Evolutionary conservation across 1,140 invertebrate genomes (phyloP), one percentile per base, ranked within the genome.

Genomic region (Caligus rogercresseyi): DNA sequence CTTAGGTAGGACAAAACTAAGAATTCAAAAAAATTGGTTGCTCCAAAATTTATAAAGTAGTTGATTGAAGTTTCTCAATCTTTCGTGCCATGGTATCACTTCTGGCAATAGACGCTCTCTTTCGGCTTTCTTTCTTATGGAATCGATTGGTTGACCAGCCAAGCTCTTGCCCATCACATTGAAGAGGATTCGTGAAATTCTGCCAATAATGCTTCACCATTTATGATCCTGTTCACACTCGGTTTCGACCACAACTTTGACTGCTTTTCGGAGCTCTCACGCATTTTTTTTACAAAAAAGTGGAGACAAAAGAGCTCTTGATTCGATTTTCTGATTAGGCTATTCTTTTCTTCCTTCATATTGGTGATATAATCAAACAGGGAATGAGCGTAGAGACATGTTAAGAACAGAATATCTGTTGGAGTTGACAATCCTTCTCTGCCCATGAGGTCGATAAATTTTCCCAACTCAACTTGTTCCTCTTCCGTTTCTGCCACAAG

Each of bases 111-210:
- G 52, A 7, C 18, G 18, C 52, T 7, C 11, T 53, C 52, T 20
- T 53, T 20, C 21, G 18, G 16, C 21, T 53, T 7, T 53, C 52
- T 7, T 2, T 53, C 52, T 53, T 7, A 2, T 4, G 11, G 21
- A 16, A 19, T 53, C 52, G 21, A 19, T 53, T 20, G 21, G 16
- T 53, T 53, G 2, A 19, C 2, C 4, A 20, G 52, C 21, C 4
- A 53, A 53, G 52, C 21, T 53, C 52, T 53, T 53, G 1, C 16
- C 52, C 52, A 53, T 53, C 52, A 53, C 18, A 7, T 53, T 53
- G 52, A 53, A 53, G 16, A 53, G 2, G 11, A 19, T 16, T 19
- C 18, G 52, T 4, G 52, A 53, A 53, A 53, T 53, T 2, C 52
- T 16, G 52, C 16, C 18, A 19, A 53, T 4, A 7, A 53, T 53